Conservation (phyloP, 1,140 invertebrate genomes). For the Drosophila equinoxialis region DNA sequence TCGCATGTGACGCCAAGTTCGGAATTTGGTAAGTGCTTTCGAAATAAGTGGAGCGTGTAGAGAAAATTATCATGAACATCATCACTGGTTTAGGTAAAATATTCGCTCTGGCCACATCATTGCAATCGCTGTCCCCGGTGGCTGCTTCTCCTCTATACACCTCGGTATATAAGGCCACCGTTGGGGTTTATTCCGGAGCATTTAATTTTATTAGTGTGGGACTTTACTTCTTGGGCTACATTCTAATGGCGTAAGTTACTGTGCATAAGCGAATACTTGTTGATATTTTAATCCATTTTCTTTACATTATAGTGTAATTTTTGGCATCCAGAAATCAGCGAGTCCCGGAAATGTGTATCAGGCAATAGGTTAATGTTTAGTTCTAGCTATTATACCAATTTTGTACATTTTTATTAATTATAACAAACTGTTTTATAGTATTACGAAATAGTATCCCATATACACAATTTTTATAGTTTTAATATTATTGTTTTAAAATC, state of each 20-base stretch:
- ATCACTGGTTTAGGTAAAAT: conserved; percentile 83
- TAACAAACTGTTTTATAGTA: not conserved
- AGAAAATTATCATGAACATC: not conserved
- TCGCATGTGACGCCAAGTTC: conserved; percentile 86
- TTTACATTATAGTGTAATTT: conserved; percentile 42
- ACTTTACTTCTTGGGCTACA: conserved; percentile 68
- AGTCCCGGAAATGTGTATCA: conserved; percentile 38
- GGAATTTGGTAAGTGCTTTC: conserved; percentile 85
- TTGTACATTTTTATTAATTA: not conserved
- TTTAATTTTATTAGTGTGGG: conserved; percentile 84
- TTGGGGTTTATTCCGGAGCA: conserved; percentile 84
- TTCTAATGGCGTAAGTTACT: conserved; percentile 84
- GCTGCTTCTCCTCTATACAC: conserved; percentile 86
- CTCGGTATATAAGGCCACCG: conserved; percentile 85
- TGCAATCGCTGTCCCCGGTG: conserved; percentile 86
- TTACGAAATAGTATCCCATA: not conserved
- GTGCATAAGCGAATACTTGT: not conserved
- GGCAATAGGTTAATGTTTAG: conserved; percentile 44
- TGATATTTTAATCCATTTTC: not conserved
- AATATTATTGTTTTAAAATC: not conserved
- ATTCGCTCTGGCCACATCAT: conserved; percentile 86
- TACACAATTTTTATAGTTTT: not conserved
- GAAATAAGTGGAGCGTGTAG: not conserved
- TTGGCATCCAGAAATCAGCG: conserved; percentile 59
- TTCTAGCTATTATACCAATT: not conserved